Evolutionary conservation across 2,888 invertebrate genomes (phyloP).

Genomic region (Ennomos quercinarius): DNA sequence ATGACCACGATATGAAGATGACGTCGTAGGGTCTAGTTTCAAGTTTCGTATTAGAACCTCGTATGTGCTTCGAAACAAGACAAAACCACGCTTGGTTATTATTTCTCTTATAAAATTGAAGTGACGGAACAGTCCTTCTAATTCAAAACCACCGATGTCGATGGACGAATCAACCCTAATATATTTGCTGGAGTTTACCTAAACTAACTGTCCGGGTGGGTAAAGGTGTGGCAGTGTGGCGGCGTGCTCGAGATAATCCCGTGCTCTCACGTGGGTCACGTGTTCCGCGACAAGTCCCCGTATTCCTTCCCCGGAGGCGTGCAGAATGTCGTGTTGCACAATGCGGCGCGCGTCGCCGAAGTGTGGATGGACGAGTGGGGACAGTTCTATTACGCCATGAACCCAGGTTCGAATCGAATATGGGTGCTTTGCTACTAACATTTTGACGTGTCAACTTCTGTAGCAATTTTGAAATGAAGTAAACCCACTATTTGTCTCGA

Average conservation of each 20-base stretch:
- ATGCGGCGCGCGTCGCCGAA: slow-evolving; percentile 98
- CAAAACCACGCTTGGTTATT: no score
- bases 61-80: no score
- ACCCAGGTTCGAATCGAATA: slow-evolving; percentile 92
- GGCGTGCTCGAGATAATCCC: slow-evolving; percentile 97
- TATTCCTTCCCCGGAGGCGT: slow-evolving; percentile 99
- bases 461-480: no score
- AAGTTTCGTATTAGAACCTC: no score
- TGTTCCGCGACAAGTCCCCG: slow-evolving; percentile 98
- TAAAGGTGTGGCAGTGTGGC: slow-evolving; percentile 97
- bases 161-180: no score
- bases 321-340: slow-evolving; percentile 98
- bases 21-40: no score
- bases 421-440: slow-evolving; percentile 49
- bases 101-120: no score
- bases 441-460: slow-evolving; percentile 42
- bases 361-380: slow-evolving; percentile 99
- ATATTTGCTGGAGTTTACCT: no score
- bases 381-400: slow-evolving; percentile 99
- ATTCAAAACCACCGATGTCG: no score
- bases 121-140: no score
- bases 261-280: slow-evolving; percentile 98
- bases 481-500: no score
- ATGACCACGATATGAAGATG: no score
- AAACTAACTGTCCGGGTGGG: slow-evolving; percentile 30